Percentiles rank a stretch among this genome's conserved stretches.
Conservation (phyloP, 2,797 vertebrate species). For the Phalanger gymnotis region DNA sequence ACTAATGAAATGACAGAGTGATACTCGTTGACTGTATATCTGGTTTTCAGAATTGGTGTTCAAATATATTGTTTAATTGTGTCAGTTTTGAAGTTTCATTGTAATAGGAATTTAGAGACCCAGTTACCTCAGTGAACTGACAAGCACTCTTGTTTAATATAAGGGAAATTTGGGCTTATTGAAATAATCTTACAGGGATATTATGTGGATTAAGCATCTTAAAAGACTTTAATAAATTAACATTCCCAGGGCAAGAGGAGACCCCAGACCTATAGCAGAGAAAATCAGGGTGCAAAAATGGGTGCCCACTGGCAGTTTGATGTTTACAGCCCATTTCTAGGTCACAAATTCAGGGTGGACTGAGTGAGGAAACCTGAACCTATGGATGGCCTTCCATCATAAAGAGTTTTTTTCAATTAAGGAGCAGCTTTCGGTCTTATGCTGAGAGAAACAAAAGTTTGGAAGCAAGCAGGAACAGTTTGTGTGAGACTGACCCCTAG, state of each 20-base stretch:
- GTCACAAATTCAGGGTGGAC: neutral
- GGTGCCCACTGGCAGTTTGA: neutral
- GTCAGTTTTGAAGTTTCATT: too few relatives aligned
- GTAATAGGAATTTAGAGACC: too few relatives aligned
- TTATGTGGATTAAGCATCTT: neutral
- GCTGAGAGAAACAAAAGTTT: neutral
- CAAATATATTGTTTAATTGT: too few relatives aligned
- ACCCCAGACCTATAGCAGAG: neutral
- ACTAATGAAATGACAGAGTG: too few relatives aligned
- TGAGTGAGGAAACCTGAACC: neutral
- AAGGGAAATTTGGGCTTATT: conserved; percentile 36
- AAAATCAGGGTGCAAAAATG: neutral
- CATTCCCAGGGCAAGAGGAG: neutral
- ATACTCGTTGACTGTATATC: too few relatives aligned
- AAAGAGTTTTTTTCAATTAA: neutral
- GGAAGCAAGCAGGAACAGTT: neutral
- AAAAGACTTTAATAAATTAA: too few relatives aligned
- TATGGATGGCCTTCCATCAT: neutral
- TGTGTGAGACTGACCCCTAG: neutral
- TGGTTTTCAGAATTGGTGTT: too few relatives aligned
- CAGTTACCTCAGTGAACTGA: conserved; percentile 8
- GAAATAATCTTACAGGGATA: conserved; percentile 25
- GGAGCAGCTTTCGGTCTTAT: neutral
- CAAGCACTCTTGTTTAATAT: conserved; percentile 14
- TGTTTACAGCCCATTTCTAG: neutral